phyloP scores from a whole-genome alignment of 2,888 invertebrate species.

The Drosophila phalerata region DNA sequence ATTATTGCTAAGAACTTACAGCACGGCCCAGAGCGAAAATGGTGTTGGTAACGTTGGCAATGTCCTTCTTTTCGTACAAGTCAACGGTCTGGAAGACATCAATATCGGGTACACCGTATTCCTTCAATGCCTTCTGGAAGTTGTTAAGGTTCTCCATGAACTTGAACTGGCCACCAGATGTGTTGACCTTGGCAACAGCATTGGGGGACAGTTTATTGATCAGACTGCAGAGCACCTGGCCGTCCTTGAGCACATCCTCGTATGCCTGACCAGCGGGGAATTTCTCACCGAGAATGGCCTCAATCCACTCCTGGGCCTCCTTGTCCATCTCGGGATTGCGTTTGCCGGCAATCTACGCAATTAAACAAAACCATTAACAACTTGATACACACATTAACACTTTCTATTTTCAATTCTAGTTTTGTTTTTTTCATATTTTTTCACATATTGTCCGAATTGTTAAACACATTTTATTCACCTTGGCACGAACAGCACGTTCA shows the following conservation, averaged over 20 bases:
- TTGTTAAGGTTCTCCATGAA: slow-evolving; percentile 99
- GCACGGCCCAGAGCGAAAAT: slow-evolving; percentile 94
- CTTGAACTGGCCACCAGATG: slow-evolving; percentile 98
- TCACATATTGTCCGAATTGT: not conserved
- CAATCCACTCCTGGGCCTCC: slow-evolving; percentile 97
- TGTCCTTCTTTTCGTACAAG: slow-evolving; percentile 97
- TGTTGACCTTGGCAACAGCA: slow-evolving; percentile 95
- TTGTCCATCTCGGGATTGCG: slow-evolving; percentile 93
- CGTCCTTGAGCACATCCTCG: slow-evolving; percentile 96
- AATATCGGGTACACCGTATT: slow-evolving; percentile 94
- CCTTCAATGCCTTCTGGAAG: slow-evolving; percentile 94
- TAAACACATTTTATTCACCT: slow-evolving; percentile 87
- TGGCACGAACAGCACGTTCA: slow-evolving; percentile 95
- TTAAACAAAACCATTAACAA: slow-evolving; percentile 32
- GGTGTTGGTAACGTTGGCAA: slow-evolving; percentile 93
- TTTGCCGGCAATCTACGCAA: slow-evolving; percentile 91
- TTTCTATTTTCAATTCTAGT: slow-evolving; percentile 13
- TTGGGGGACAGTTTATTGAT: slow-evolving; percentile 98
- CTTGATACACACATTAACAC: slow-evolving; percentile 29
- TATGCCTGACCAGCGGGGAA: slow-evolving; percentile 93
- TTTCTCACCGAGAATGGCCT: slow-evolving; percentile 93
- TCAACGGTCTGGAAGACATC: slow-evolving; percentile 99
- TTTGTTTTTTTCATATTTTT: slow-evolving; percentile 6
- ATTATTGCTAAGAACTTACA: slow-evolving; percentile 86
- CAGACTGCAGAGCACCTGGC: slow-evolving; percentile 95